Evolutionary conservation across 92 coral and sea anemone genomes (phyloP), one percentile per base, ranked within the genome.

Genomic region (Porites lobata): DNA sequence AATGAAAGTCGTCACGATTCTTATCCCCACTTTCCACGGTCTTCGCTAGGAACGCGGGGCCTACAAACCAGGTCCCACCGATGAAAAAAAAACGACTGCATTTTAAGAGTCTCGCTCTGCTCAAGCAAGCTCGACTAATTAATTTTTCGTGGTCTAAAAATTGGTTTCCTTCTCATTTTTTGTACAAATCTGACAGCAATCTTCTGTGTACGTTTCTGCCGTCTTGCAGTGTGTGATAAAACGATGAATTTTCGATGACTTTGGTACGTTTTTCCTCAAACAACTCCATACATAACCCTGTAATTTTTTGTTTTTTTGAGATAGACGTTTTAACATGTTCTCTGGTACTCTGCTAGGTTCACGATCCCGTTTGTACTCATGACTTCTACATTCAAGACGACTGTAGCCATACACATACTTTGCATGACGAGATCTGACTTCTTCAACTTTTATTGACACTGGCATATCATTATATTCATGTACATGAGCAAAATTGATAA

Each of bases 341-440:
- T 53, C 59, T 32, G 75, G 86, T 79, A 71, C 56, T 79, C 90
- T 72, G 84, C 79, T 79, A 51, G 85, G 90, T 79, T 87, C 90
- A 77, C 90, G 85, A 65, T 79, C 90, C 68, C 80, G 90, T 78
- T 71, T 79, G 69, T 78, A 65, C 74, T 79, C 47, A 87, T 87
- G 85, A 69, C 85, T 78, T 77, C 79, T 67, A 86, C 76, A 77
- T 72, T 69, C 79, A 87, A 87, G 79, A 87, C 86, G 85, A 87
- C 38, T 79, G 65, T 74, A 79, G 70, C 73, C 73, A 84, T 57
- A 84, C 73, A 68, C 70, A 81, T 81, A 81, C 67, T 81, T 81
- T 20, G 86, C 86, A 81, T 69, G 22, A 21, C 22, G 22, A 21
- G 22, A 21, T 21, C 22, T 21, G 22, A 21, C 22, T 21, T 21